phyloP scores from a whole-genome alignment of 2,797 vertebrate genomes.

The Lithobates sylvaticus region DNA sequence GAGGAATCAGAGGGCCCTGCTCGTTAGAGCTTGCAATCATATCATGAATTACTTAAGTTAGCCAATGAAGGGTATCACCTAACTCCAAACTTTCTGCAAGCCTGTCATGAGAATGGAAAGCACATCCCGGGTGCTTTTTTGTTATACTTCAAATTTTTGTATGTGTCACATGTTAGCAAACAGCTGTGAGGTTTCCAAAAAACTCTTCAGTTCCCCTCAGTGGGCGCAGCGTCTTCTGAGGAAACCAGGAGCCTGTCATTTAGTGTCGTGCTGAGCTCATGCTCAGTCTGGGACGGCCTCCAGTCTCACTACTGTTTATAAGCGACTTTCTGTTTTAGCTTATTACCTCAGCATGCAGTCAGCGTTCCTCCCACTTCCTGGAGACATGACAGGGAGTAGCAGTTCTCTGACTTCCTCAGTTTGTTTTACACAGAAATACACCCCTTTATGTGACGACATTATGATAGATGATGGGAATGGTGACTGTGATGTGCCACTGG shows the following conservation, averaged over 20 bases:
- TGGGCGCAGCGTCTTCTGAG: not conserved
- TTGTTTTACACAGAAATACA: conserved; percentile 52
- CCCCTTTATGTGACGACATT: conserved; percentile 23
- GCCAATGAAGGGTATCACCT: too few species aligned
- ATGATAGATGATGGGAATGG: conserved; percentile 23
- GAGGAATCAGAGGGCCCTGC: too few species aligned
- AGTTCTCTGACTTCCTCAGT: conserved; percentile 51
- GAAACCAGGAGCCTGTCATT: not conserved
- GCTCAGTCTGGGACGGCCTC: not conserved
- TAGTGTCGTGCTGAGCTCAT: not conserved
- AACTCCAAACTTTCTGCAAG: too few species aligned
- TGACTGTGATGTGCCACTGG: conserved; percentile 24
- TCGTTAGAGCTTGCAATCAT: too few species aligned
- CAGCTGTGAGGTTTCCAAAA: conserved; percentile 9
- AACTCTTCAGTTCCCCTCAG: not conserved
- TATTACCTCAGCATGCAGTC: conserved; percentile 29
- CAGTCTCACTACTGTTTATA: conserved; percentile 19
- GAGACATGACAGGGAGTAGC: conserved; percentile 48
- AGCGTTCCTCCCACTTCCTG: conserved; percentile 52
- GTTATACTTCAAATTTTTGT: not conserved
- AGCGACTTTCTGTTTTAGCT: conserved; percentile 49
- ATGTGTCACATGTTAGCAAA: not conserved
- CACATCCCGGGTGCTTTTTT: not conserved
- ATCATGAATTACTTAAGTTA: too few species aligned
- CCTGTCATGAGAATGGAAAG: not conserved